These are phyloP conservation scores for Azorinus chamasolen DNA, from an alignment of 2,888 invertebrate genomes.

Conservation along the genomic window DNA sequence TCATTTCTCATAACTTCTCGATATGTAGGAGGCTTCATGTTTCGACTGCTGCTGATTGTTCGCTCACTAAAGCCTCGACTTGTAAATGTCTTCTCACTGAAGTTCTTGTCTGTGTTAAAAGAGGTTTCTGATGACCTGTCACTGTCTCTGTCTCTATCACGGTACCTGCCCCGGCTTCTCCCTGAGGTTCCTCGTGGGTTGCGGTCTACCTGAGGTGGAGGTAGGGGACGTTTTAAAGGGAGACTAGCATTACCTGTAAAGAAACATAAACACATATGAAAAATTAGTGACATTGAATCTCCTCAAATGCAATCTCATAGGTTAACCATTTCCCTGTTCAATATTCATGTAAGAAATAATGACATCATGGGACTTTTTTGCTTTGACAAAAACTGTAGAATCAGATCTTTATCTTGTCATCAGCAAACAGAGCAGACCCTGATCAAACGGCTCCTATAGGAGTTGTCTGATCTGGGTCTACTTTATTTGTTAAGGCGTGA, in stretches of 20 bases:
- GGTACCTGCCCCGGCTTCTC: conserved; percentile 23
- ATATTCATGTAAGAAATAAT: too few relatives aligned
- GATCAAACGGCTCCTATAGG: too few relatives aligned
- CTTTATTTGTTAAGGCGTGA: too few relatives aligned
- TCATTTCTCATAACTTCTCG: conserved; percentile 53
- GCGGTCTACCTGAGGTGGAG: conserved; percentile 26
- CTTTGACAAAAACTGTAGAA: too few relatives aligned
- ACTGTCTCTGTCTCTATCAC: conserved; percentile 25
- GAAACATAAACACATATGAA: neutral
- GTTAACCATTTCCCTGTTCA: too few relatives aligned
- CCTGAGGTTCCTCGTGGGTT: conserved; percentile 37
- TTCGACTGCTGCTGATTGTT: conserved; percentile 33
- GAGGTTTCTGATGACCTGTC: conserved; percentile 46
- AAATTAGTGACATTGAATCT: too few relatives aligned
- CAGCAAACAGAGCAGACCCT: too few relatives aligned
- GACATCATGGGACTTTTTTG: too few relatives aligned
- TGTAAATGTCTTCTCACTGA: conserved; percentile 24
- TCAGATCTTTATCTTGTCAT: too few relatives aligned
- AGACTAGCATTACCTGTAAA: conserved; percentile 58
- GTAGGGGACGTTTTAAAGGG: conserved; percentile 45
- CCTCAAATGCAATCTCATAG: too few relatives aligned
- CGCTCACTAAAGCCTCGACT: conserved; percentile 30
- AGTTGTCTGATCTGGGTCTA: too few relatives aligned
- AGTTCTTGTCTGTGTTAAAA: conserved; percentile 29
- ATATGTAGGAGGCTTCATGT: conserved; percentile 60